Evolutionary conservation across 2,113 vertebrate genomes (phyloP), one percentile per base, ranked within the genome.

Genomic region (Grallaria varia): DNA sequence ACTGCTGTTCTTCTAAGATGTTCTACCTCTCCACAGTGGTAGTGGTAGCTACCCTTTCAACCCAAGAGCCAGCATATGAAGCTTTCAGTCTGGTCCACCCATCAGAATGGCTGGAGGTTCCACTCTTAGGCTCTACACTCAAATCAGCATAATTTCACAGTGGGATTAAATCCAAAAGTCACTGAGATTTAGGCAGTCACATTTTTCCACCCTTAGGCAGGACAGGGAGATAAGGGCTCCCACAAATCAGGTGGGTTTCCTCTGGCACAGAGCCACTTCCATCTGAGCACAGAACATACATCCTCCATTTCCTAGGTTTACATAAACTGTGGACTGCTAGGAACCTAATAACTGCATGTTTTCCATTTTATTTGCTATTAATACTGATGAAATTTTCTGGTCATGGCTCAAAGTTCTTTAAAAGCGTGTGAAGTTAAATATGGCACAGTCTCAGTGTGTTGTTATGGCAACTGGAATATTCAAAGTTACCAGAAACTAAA

Each of bases 391-490:
- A 86, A 84, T 82, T 94, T 96, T 90, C 64, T 94, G 49, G 73
- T 89, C 83, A 76, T 42, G 50, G 66, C 75, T 91, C 76, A 58
- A 93, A 92, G 49, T 91, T 92, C 83, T 94, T 88, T 81, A 86
- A 92, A 95, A 92, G 42, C 52, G 37, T n/a, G 23, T 40, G 27
- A 92, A 89, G n/a, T 78, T 78, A 93, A 89, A 96, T 79, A 78
- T 50, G 40, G 56, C 35, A 89, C 28, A 78, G 35, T 72, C 50
- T 74, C 64, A 47, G 44, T 19, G 30, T 40, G 69, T 82, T 89
- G 88, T 87, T 95, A 96, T 90, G 52, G 85, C 69, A 96, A 92
- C 80, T 64, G 60, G 40, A 94, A 92, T 87, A 90, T 60, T 92
- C 37, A 75, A 90, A 89, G 37, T 90, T 67, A 86, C 31, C 63